Conservation (phyloP, 2,888 invertebrate genomes). For the Portevinia maculata region DNA sequence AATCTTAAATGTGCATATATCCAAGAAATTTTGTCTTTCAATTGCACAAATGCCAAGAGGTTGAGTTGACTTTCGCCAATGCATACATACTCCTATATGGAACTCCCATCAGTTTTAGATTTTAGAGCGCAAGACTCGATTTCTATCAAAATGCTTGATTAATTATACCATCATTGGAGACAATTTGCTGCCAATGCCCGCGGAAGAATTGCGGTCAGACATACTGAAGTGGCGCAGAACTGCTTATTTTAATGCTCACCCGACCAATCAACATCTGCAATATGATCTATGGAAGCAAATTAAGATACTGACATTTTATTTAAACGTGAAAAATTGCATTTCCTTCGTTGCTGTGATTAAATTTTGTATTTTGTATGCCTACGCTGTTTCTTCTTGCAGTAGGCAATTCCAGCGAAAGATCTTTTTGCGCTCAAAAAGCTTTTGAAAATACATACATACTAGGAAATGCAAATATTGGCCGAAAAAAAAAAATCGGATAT, state of each 20-base stretch:
- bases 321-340: constrained; percentile 72
- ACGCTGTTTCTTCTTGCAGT: constrained; percentile 3
- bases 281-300: constrained; percentile 67
- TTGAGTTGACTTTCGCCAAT: constrained; percentile 2
- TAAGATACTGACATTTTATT: constrained; percentile 68
- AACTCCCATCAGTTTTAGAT: constrained; percentile 24
- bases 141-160: constrained; percentile 63
- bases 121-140: constrained; percentile 9
- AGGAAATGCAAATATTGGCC: too few species aligned
- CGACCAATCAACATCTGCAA: constrained; percentile 58
- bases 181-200: constrained; percentile 67
- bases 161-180: constrained; percentile 68
- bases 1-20: constrained; percentile 57
- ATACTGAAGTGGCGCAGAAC: constrained; percentile 4
- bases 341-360: constrained; percentile 47
- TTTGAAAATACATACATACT: neutral
- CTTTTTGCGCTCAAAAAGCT: neutral
- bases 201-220: constrained; percentile 39
- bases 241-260: constrained; percentile 43
- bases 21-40: constrained; percentile 37
- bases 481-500: too few species aligned
- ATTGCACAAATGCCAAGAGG: constrained; percentile 15
- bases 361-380: constrained; percentile 25
- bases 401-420: constrained; percentile 5
- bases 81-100: neutral